Evolutionary conservation across 2,888 invertebrate genomes (phyloP).

Genomic region (Oscheius sp.): DNA sequence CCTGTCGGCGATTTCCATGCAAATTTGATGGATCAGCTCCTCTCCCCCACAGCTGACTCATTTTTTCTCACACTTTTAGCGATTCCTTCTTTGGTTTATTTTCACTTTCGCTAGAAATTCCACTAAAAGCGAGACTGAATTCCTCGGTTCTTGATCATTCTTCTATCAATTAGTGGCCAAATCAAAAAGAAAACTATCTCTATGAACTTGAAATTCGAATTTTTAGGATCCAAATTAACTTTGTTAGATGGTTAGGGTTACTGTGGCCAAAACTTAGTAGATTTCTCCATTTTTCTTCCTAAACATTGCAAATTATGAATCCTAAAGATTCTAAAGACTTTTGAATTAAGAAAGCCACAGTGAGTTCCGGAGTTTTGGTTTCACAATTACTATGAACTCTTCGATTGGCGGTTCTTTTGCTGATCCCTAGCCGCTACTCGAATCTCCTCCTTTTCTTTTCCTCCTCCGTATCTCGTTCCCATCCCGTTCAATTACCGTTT

Average conservation of each 20-base stretch:
- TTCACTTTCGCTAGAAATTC: too few relatives aligned
- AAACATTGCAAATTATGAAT: too few relatives aligned
- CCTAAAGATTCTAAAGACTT: too few relatives aligned
- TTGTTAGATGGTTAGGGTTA: too few relatives aligned
- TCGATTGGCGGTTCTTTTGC: not conserved
- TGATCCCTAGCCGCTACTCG: slow-evolving; percentile 16
- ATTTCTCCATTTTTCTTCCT: too few relatives aligned
- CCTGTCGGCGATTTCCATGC: slow-evolving; percentile 21
- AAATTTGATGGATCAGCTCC: slow-evolving; percentile 19
- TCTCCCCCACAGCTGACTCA: not conserved
- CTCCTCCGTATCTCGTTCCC: not conserved
- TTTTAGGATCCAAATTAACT: too few relatives aligned
- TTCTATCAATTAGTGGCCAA: too few relatives aligned
- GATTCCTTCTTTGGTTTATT: not conserved
- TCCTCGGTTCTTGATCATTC: too few relatives aligned
- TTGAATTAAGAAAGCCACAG: too few relatives aligned
- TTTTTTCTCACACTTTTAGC: not conserved
- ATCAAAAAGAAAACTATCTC: too few relatives aligned
- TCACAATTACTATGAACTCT: slow-evolving; percentile 4
- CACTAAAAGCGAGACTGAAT: not conserved
- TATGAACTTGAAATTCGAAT: too few relatives aligned
- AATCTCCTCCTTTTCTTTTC: slow-evolving; percentile 16
- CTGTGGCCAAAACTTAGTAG: too few relatives aligned
- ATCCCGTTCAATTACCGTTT: not conserved
- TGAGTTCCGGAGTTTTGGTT: slow-evolving; percentile 1